Base-by-base conservation (phyloP, 2,888 invertebrate species). In the Euspilapteryx auroguttella region DNA sequence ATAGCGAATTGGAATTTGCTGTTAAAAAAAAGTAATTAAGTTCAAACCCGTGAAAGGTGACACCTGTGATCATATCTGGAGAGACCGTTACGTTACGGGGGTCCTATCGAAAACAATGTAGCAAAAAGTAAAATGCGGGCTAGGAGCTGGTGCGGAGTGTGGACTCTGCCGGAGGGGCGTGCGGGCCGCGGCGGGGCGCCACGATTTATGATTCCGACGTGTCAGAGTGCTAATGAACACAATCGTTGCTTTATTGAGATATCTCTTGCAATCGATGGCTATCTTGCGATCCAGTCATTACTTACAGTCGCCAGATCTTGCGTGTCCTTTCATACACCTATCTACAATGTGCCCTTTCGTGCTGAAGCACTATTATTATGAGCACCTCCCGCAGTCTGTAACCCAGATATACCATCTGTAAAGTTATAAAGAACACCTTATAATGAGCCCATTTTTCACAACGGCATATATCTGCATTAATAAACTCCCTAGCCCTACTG, bases 191-290 rank as follows among this genome's bases (percentile, higher is more conserved):
- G 49, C 64, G 58, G 71, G 73, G 68, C 51, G 58, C 65, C 68
- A 58, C 57, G 66, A 73, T 75, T 75, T 73, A 75, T 69, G 73
- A 73, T 69, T 62, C 53, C 62, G 52, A 57, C 61, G 62, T 65
- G 73, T 69, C 71, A 71, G 62, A 64, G 66, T 65, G 64, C 64
- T 75, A 73, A 75, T 73, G 73, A 73, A 71, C 64, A 62, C 66
- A 63, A 68, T 68, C 61, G 68, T 64, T 68, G 65, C 56, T 73
- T 73, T 73, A 73, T 75, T 71, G 69, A 75, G 71, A 73, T 73
- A 71, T 64, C 62, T 62, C 55, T 59, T 46, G 62, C 62, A 66
- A 68, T 47, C 44, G 45, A 48, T 42, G 42, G 44, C 41, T 33
- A 34, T 36, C 39, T 35, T 37, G 47, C 49, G 53, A 57, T 56